phyloP scores from a whole-genome alignment of 2,113 vertebrate genomes.

The Rhegmatorhina hoffmannsi region DNA sequence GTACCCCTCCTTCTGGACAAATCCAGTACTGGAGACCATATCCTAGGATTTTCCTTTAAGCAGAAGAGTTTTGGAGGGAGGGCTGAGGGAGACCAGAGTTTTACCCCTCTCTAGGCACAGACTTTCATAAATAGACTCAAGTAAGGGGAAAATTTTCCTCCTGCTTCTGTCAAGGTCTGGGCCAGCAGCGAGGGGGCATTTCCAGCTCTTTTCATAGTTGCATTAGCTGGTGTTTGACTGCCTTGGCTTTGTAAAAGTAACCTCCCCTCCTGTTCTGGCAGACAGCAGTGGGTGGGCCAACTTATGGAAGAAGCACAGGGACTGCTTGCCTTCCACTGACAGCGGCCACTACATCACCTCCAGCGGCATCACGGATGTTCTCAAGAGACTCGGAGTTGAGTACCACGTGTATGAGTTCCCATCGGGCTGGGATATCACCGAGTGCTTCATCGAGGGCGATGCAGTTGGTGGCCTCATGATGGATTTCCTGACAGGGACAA shows the following conservation, averaged over 20 bases:
- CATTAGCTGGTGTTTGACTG: background rate
- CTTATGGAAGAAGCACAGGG: constrained; percentile 17
- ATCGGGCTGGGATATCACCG: constrained; percentile 77
- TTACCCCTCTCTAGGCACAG: accelerated
- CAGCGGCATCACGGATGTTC: constrained; percentile 69
- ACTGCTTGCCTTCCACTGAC: constrained; percentile 48
- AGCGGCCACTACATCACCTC: constrained; percentile 76
- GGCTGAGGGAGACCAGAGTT: accelerated
- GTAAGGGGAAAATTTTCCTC: background rate
- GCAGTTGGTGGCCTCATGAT: constrained; percentile 75
- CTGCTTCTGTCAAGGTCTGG: background rate
- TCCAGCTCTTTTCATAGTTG: accelerated
- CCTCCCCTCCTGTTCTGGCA: background rate
- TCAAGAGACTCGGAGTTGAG: constrained; percentile 59
- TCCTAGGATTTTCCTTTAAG: background rate
- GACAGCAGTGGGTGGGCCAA: constrained; percentile 43
- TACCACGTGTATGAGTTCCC: constrained; percentile 68
- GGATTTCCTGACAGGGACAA: constrained; percentile 83
- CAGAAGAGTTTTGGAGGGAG: background rate
- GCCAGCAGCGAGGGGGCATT: background rate
- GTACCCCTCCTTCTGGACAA: background rate
- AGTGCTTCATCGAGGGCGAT: constrained; percentile 81
- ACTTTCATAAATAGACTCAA: background rate
- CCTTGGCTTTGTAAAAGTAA: background rate
- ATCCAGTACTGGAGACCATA: background rate